Evolutionary conservation across 2,888 invertebrate species (phyloP), one percentile per base, ranked within the genome.

Genomic region (Andrena chrysosceles): DNA sequence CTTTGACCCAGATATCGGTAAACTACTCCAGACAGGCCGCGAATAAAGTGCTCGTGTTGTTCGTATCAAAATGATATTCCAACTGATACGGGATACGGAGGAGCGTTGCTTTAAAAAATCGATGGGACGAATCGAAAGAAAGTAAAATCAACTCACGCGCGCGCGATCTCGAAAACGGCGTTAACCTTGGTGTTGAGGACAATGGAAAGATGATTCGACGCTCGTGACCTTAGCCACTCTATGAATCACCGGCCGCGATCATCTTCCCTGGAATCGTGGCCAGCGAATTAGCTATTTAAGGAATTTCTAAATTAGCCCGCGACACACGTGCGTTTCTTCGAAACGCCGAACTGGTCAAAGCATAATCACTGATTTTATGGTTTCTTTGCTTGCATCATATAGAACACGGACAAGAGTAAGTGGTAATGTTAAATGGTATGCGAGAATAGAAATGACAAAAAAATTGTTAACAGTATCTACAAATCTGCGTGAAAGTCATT

Each of bases 1-100:
- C 94, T 93, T 94, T 94, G 94, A 93, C 94, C 94, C 90, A 93
- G 91, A 92, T 88, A 87, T 92, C 70, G 68, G 75, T 75, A 90
- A 93, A 91, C 90, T 91, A 91, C 90, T 91, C 87, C 91, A 67
- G 89, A 81, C 85, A 86, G 78, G 73, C 85, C 79, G 83, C 78
- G 85, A 89, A 90, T 90, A 90, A 89, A 74, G 54, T n/a, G 29
- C 48, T 16, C 52, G 26, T 54, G 63, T 83, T 72, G 49, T 75
- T 63, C 72, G 49, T 8, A 63, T 76, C 70, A n/a, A 78, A 78
- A 70, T 35, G 49, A 23, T 42, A 42, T 42, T 42, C 42, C 13
- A 16, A 16, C 42, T 16, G 42, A 42, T 42, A 4, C 42, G 42
- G 31, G 0, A 29, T 52, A 62, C 8, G 23, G 26, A 49, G 2